Conservation (phyloP, 23 tunicate genomes). For the Diplosoma virens region DNA sequence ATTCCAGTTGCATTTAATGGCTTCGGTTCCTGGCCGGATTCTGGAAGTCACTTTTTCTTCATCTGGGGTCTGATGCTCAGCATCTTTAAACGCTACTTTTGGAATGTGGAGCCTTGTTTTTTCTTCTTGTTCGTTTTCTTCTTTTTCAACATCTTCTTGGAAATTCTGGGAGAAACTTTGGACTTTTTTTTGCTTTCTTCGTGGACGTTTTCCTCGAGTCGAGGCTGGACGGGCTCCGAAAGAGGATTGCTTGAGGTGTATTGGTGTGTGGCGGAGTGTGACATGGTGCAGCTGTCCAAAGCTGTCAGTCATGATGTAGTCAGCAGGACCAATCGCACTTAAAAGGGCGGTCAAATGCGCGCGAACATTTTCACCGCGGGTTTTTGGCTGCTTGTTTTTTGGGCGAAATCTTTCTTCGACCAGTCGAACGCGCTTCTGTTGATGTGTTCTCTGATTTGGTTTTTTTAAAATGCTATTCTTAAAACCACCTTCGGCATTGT, state of each 20-base stretch:
- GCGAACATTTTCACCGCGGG: background rate
- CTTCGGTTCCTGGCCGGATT: conserved; percentile 64
- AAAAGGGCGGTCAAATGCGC: background rate
- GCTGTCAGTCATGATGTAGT: conserved; percentile 17
- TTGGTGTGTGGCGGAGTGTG: background rate
- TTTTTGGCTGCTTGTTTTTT: background rate
- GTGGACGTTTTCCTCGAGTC: background rate
- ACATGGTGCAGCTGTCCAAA: conserved; percentile 6
- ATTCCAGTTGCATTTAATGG: conserved; percentile 81
- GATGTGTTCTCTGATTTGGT: background rate
- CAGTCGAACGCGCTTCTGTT: background rate
- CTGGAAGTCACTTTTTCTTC: too few relatives aligned
- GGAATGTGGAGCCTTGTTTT: background rate
- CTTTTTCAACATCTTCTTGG: background rate
- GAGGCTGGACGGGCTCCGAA: background rate
- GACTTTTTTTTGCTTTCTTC: too few relatives aligned
- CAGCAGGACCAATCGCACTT: background rate
- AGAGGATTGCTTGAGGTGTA: too few relatives aligned
- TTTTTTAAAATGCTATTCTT: conserved; percentile 9
- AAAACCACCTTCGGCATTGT: background rate
- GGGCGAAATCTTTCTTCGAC: background rate
- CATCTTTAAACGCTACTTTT: background rate
- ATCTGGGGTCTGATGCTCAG: conserved; percentile 26
- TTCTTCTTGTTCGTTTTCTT: background rate
- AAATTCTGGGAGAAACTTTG: too few relatives aligned